Evolutionary conservation across 2,888 invertebrate species (phyloP).

Genomic region (Patella caerulea): DNA sequence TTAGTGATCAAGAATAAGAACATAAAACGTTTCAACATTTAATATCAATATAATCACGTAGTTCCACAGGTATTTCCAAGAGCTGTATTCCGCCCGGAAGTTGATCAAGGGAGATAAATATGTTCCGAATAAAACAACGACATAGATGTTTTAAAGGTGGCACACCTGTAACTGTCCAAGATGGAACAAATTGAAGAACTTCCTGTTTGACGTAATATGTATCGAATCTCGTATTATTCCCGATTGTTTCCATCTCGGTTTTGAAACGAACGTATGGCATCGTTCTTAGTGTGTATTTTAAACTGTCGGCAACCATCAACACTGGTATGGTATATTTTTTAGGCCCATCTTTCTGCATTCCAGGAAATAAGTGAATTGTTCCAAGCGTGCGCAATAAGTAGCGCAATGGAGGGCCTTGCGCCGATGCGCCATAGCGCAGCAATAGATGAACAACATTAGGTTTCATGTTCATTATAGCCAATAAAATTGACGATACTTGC

Average conservation of each 20-base stretch:
- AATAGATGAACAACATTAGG: slow-evolving; percentile 19
- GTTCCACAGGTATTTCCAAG: neutral
- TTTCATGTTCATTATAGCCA: slow-evolving; percentile 23
- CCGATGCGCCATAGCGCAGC: slow-evolving; percentile 16
- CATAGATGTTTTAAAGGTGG: slow-evolving; percentile 15
- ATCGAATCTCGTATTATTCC: neutral
- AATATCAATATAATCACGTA: slow-evolving; percentile 14
- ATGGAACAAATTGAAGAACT: slow-evolving; percentile 12
- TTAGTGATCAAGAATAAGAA: too few relatives aligned
- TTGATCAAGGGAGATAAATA: neutral
- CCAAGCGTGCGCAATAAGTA: slow-evolving; percentile 22
- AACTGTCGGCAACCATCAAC: slow-evolving; percentile 12
- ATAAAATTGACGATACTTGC: slow-evolving; percentile 16
- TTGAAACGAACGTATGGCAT: slow-evolving; percentile 2
- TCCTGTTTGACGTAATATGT: slow-evolving; percentile 17
- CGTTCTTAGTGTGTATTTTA: slow-evolving; percentile 14
- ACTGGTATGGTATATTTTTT: neutral
- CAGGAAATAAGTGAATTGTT: slow-evolving; percentile 6
- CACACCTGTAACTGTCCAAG: neutral
- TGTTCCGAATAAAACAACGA: slow-evolving; percentile 7
- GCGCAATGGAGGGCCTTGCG: slow-evolving; percentile 15
- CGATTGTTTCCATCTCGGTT: neutral
- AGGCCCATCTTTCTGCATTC: neutral
- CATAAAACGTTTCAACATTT: neutral
- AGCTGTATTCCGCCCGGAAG: slow-evolving; percentile 13